Evolutionary conservation across 1,140 invertebrate species (phyloP), one percentile per base, ranked within the genome.

Genomic region (Macrobrachium rosenbergii): DNA sequence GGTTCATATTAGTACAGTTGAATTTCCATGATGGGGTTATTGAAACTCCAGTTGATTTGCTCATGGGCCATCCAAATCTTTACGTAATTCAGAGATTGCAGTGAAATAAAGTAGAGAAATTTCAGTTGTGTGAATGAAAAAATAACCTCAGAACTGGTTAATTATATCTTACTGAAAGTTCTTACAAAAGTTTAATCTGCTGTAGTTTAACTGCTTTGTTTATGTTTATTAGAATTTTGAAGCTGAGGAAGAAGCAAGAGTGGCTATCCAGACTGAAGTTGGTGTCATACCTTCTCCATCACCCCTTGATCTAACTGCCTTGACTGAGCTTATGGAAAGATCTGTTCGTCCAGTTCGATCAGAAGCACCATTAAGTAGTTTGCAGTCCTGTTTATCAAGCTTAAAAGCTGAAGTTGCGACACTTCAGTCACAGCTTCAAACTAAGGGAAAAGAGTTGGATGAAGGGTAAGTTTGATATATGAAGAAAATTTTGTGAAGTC

Each of bases 381-480:
- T 87, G 43, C 63, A 87, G 69, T 81, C 85, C 5, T 87, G 85
- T 21, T 62, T 87, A 17, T 87, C 85, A 17, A 81, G 77, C 21
- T 77, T 87, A 5, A 87, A 81, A 79, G 78, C 78, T 52, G 85
- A 87, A 52, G 85, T 87, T 6, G 69, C 79, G 21, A 75, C 62
- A 75, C 85, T 87, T 28, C 85, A 87, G 85, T 63, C 85, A n/a
- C 85, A 73, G 58, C 72, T 87, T 6, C 78, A 87, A 60, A 59
- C 60, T 17, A 83, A 83, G 37, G 52, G 59, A 60, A 23, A 83
- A n/a, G 52, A 75, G 21, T 23, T 75, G 37, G 58, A 69, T 43
- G 37, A 62, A 63, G 82, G 60, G 82, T 83, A 76, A 83, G 82
- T 63, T 59, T 77, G 16, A 16, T 67, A 52, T 52, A 5, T n/a